Conservation (phyloP, 1,140 invertebrate species). For the Pseudomyrmex pallidus region DNA sequence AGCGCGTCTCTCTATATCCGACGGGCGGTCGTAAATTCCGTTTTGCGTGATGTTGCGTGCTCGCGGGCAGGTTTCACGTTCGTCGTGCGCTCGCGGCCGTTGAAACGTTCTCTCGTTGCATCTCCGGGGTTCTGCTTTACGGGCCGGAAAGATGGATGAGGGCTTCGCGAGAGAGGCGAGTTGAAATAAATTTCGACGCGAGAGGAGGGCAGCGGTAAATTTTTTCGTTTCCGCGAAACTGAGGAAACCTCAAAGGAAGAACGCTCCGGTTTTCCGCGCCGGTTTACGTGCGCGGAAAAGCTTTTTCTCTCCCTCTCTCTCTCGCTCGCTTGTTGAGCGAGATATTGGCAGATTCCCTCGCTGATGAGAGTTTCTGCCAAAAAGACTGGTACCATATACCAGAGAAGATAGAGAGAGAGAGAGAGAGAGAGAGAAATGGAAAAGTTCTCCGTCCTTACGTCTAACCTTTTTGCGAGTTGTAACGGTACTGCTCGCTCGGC, state of each 20-base stretch:
- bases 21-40: slow-evolving; percentile 38
- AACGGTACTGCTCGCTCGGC: slow-evolving; percentile 35
- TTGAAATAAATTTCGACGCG: slow-evolving; percentile 56
- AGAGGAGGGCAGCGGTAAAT: slow-evolving; percentile 34
- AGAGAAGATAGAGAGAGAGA: too few relatives aligned
- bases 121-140: slow-evolving; percentile 39
- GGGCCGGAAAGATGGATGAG: slow-evolving; percentile 52
- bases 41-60: slow-evolving; percentile 49
- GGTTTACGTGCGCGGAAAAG: slow-evolving; percentile 23
- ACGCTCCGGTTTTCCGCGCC: slow-evolving; percentile 36
- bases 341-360: slow-evolving; percentile 50
- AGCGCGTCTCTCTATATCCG: slow-evolving; percentile 21
- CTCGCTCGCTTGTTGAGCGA: background rate
- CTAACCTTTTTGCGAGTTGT: slow-evolving; percentile 20
- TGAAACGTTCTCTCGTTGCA: slow-evolving; percentile 17
- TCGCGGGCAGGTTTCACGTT: slow-evolving; percentile 26
- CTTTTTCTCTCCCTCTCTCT: background rate
- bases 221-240: slow-evolving; percentile 44
- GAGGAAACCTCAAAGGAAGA: slow-evolving; percentile 46
- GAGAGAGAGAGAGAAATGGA: too few relatives aligned
- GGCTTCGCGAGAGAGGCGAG: slow-evolving; percentile 27
- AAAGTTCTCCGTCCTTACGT: too few relatives aligned
- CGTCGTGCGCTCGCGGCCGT: slow-evolving; percentile 19
- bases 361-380: slow-evolving; percentile 49
- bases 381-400: background rate